These are phyloP conservation scores for Serinus canaria DNA, from an alignment of 2,113 vertebrate genomes.

Conservation along the genomic window DNA sequence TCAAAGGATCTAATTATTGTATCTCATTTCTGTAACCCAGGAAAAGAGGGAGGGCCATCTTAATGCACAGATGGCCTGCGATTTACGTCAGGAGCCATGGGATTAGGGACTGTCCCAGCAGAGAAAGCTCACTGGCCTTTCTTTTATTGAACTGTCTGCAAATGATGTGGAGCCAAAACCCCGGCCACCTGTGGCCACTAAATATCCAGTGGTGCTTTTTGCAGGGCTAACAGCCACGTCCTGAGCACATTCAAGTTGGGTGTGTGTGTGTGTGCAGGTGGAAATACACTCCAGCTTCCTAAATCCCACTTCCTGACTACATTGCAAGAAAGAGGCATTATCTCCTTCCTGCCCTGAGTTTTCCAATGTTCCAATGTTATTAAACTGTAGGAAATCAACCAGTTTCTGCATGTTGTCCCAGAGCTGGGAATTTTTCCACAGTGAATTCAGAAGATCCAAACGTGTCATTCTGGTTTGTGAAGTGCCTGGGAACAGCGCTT, in stretches of 20 bases:
- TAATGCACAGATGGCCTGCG: constrained; percentile 12
- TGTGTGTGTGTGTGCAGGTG: background rate
- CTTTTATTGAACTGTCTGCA: constrained; percentile 4
- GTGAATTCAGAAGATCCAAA: background rate
- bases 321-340: background rate
- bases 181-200: background rate
- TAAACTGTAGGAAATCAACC: background rate
- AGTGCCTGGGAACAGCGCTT: background rate
- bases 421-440: background rate
- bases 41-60: background rate
- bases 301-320: background rate
- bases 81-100: constrained; percentile 2
- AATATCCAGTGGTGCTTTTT: background rate
- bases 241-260: background rate
- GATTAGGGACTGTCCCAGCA: constrained; percentile 15
- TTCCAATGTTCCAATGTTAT: background rate
- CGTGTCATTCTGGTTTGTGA: background rate
- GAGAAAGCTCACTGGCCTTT: background rate
- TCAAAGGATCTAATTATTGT: background rate
- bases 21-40: background rate
- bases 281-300: background rate
- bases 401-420: background rate
- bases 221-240: background rate
- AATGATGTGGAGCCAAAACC: background rate
- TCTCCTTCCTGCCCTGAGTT: background rate